phyloP scores from a whole-genome alignment of 2,797 vertebrate genomes.

The Galaxias olidus region DNA sequence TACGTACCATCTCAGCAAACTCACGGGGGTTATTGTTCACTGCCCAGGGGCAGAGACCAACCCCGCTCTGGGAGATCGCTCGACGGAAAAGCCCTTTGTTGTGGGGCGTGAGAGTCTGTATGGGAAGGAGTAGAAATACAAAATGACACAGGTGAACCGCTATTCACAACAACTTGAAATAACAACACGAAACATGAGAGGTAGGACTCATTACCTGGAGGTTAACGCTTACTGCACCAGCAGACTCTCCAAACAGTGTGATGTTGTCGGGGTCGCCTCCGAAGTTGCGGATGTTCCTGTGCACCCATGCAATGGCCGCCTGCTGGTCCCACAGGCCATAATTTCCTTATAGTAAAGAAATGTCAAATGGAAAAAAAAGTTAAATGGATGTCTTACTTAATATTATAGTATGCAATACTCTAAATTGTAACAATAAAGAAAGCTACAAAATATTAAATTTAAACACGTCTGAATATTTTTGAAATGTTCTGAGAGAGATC shows the following conservation, averaged over 20 bases:
- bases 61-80: constrained; percentile 93
- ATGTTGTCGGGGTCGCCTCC: constrained; percentile 90
- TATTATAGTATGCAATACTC: too few relatives aligned
- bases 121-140: too few relatives aligned
- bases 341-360: too few relatives aligned
- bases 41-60: constrained; percentile 81
- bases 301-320: constrained; percentile 90
- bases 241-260: constrained; percentile 94
- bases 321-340: constrained; percentile 95
- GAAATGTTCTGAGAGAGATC: too few relatives aligned
- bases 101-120: constrained; percentile 81
- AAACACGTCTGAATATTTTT: too few relatives aligned
- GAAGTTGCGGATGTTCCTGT: constrained; percentile 91
- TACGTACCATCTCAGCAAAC: constrained; percentile 80
- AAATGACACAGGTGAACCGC: background rate
- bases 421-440: too few relatives aligned
- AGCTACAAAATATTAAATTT: too few relatives aligned
- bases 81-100: constrained; percentile 87
- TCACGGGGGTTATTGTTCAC: constrained; percentile 81
- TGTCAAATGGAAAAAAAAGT: too few relatives aligned
- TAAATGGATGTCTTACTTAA: too few relatives aligned
- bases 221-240: constrained; percentile 84
- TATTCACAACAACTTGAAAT: too few relatives aligned
- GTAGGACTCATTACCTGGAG: constrained; percentile 80
- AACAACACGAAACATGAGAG: too few relatives aligned